Evolutionary conservation across 2,888 invertebrate genomes (phyloP).

Genomic region (Aleiodes alternator): DNA sequence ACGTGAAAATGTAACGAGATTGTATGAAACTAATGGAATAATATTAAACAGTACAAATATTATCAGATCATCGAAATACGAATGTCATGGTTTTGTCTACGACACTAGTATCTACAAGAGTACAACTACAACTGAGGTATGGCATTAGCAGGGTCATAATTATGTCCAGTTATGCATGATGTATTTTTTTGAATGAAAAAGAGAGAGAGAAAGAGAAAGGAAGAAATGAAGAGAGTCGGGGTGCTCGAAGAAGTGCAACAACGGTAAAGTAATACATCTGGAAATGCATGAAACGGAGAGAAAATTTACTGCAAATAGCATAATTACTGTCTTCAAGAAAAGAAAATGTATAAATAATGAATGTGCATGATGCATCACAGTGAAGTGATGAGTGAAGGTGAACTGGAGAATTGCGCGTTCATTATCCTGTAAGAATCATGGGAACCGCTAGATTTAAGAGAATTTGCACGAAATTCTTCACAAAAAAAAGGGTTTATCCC

Average conservation of each 20-base stretch:
- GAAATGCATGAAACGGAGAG: slow-evolving; percentile 12
- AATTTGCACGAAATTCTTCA: too few relatives aligned
- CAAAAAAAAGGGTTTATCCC: too few relatives aligned
- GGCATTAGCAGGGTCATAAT: slow-evolving; percentile 45
- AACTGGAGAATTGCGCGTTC: too few relatives aligned
- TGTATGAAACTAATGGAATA: slow-evolving; percentile 52
- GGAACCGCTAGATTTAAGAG: too few relatives aligned
- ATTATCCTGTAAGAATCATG: too few relatives aligned
- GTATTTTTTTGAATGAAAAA: slow-evolving; percentile 11
- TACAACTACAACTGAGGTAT: slow-evolving; percentile 82
- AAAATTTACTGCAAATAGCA: too few relatives aligned
- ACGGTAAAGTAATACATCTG: background rate
- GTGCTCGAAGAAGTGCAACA: slow-evolving; percentile 3
- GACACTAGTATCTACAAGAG: slow-evolving; percentile 79
- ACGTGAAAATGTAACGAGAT: slow-evolving; percentile 68
- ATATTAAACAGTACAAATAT: slow-evolving; percentile 44
- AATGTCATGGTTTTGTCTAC: slow-evolving; percentile 80
- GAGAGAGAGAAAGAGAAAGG: slow-evolving; percentile 1
- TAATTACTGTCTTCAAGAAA: too few relatives aligned
- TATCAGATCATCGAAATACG: slow-evolving; percentile 52
- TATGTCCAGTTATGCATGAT: slow-evolving; percentile 33
- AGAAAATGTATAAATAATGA: too few relatives aligned
- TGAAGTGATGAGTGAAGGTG: too few relatives aligned
- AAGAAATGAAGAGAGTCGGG: slow-evolving; percentile 18
- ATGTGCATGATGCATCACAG: too few relatives aligned